Base-by-base conservation (phyloP, 2,888 invertebrate species). In the Dyspetes luteomarginatus region DNA sequence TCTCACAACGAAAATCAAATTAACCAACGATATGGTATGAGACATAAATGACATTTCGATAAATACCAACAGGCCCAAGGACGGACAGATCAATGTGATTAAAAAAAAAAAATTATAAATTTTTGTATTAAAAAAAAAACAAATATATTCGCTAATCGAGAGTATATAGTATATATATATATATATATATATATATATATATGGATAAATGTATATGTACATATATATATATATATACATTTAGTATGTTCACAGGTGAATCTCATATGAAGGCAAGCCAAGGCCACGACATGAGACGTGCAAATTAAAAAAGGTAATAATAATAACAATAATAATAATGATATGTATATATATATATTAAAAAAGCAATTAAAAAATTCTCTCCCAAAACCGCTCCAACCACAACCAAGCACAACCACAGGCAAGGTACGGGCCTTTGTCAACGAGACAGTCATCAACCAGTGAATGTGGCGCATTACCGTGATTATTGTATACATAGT, bases 391-490 rank as follows among this genome's bases (percentile, higher is more conserved):
- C 91, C 91, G 90, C 90, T 90, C 90, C 90, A 91, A 91, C 91
- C 91, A 91, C 91, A 91, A 91, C 91, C 91, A 91, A 91, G 91
- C 91, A 91, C 91, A 91, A 91, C 90, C 90, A 91, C 91, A 91
- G 91, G 91, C 91, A 91, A 91, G 88, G 89, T 91, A 89, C 89
- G 88, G 89, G 89, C 90, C 90, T 91, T 91, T 89, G 88, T 87
- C 88, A 89, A 91, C 90, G 89, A 90, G 90, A 90, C 89, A 90
- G 86, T 90, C 89, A 90, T 90, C 85, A 89, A 90, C 88, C 89
- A 90, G 89, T 91, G 89, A 90, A 89, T 89, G 89, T 89, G 90
- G 89, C 90, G 89, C 90, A 91, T 90, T 91, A 91, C 90, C 90
- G 90, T 90, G 89, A 91, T 89, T 89, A 89, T 90, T 79, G 55